Percentiles rank a stretch among this genome's conserved stretches.
phyloP scores from a whole-genome alignment of 1,140 invertebrate genomes.

The Tetragonula clypearis region DNA sequence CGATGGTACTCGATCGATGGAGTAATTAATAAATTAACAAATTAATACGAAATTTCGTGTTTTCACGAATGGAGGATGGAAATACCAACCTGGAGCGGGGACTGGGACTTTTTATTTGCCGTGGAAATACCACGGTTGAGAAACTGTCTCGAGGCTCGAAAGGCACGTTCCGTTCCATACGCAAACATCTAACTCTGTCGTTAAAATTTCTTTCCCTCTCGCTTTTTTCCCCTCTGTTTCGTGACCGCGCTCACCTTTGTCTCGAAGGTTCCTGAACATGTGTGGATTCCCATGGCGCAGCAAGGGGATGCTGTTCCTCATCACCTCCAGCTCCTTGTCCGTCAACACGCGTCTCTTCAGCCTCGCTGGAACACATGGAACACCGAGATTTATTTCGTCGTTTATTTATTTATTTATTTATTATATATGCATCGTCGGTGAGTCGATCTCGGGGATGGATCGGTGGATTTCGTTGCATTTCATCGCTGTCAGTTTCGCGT shows the following conservation, averaged over 20 bases:
- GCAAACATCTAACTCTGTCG: neutral
- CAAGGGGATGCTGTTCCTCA: constrained; percentile 90
- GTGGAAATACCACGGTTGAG: neutral
- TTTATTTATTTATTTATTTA: constrained; percentile 11
- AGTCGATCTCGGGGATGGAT: neutral
- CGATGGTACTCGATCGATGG: no score
- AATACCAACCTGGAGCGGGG: no score
- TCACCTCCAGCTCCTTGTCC: constrained; percentile 89
- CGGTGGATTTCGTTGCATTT: neutral
- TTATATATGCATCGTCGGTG: neutral
- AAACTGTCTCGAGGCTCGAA: neutral
- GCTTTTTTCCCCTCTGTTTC: neutral
- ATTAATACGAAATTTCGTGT: no score
- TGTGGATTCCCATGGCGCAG: constrained; percentile 91
- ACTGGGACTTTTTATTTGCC: no score
- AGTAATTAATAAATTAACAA: no score
- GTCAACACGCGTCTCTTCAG: constrained; percentile 90
- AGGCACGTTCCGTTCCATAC: neutral
- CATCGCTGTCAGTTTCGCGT: neutral
- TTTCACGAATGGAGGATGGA: no score
- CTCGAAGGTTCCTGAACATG: constrained; percentile 93
- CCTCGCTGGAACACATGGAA: constrained; percentile 89
- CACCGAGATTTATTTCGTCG: constrained; percentile 27
- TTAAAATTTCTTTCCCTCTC: neutral
- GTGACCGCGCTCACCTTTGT: constrained; percentile 86